A percentile compares a stretch with the other conserved stretches of the same genome.
Conservation (phyloP, 2,888 invertebrate genomes). For the Endotricha flammealis region DNA sequence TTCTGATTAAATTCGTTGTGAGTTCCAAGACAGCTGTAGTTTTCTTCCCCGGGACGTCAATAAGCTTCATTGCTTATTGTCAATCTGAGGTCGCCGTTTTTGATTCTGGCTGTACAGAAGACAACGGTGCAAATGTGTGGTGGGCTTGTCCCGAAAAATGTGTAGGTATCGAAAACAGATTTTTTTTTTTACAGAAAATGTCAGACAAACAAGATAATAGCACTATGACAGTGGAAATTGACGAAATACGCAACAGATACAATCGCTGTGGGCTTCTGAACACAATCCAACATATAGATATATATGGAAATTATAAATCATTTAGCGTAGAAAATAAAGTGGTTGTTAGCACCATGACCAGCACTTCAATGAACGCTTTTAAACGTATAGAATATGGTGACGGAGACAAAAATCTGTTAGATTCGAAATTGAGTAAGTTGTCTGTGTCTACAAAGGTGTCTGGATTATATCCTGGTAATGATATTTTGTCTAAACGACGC, state of each 20-base stretch:
- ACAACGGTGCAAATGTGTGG: neutral
- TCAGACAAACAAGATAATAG: constrained; percentile 7
- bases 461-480: constrained; percentile 37
- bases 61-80: neutral
- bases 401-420: constrained; percentile 11
- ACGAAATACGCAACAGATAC: constrained; percentile 26
- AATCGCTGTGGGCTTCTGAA: constrained; percentile 31
- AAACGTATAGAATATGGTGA: too few species aligned
- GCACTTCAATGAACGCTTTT: constrained; percentile 22
- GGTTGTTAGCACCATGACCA: constrained; percentile 26
- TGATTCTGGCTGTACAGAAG: neutral
- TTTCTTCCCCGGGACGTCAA: too few species aligned
- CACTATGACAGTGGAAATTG: constrained; percentile 8
- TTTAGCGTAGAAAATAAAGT: constrained; percentile 21
- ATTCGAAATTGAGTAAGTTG: constrained; percentile 29
- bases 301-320: constrained; percentile 30
- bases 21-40: too few species aligned
- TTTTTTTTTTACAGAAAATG: neutral
- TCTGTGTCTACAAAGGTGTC: constrained; percentile 34
- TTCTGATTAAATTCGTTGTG: too few species aligned
- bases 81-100: neutral
- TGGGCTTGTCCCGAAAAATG: neutral
- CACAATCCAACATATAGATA: constrained; percentile 43
- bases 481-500: constrained; percentile 12
- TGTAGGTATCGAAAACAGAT: neutral